Evolutionary conservation across 2,888 invertebrate species (phyloP), one percentile per base, ranked within the genome.

Genomic region (Acleris laterana): DNA sequence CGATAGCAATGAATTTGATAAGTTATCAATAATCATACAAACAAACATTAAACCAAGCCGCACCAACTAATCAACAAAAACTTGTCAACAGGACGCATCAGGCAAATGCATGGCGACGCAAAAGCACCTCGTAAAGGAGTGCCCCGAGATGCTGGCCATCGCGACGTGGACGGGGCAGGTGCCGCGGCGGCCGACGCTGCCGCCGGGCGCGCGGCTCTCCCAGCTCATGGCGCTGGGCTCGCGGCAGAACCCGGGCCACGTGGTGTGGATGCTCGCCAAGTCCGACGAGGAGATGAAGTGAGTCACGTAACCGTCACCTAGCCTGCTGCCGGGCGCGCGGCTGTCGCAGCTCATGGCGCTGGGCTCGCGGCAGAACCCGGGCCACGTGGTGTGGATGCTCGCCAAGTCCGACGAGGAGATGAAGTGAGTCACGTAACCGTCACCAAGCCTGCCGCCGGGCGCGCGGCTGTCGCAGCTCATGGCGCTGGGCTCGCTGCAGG

Each of bases 251-350:
- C 95, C 95, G 6, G 95, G 95, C 6, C 95, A 95, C 72, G 96
- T 97, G 9, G 95, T 96, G 70, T 97, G 96, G 97, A 95, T 97
- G 93, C 94, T 97, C 69, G 96, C 96, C 28, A 95, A 96, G 82
- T 96, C 96, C 17, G 95, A 96, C 72, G 93, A 95, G 20, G 97
- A 97, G 88, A 95, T 97, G 82, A 96, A 95, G 97, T 97, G 84
- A 38, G 38, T 38, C 13, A 32, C 32, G 32, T 32, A 32, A 32
- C 32, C 0, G 32, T 32, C 32, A 32, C 9, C 32, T 9, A 9
- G 32, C 25, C 91, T 96, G 72, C 97, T 97, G 0, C 93, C 93
- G 0, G 95, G 95, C 1, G 95, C 95, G 68, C 94, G 93, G 71
- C 90, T 96, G 25, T 94, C 95, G n/a, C 96, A 96, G 83, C 91